A percentile compares a stretch with the other conserved stretches of the same genome.
Conservation (phyloP, 2,888 invertebrate species). For the Tenthredo distinguenda region DNA sequence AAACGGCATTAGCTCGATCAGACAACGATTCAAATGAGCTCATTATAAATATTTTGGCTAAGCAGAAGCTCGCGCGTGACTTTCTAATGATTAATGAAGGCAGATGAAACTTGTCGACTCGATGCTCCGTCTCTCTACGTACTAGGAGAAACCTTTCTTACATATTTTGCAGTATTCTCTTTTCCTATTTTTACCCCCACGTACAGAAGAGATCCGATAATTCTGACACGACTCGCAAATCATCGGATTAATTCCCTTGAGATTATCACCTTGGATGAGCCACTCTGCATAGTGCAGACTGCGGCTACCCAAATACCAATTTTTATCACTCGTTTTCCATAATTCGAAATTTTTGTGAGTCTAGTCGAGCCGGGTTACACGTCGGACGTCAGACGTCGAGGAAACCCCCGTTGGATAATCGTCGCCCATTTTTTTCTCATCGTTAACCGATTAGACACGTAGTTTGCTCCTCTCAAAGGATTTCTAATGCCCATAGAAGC, state of each 20-base stretch:
- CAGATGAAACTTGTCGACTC: conserved; percentile 44
- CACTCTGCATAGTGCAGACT: background rate
- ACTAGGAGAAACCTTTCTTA: background rate
- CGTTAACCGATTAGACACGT: conserved; percentile 68
- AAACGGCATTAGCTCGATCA: conserved; percentile 70
- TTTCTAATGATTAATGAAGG: conserved; percentile 66
- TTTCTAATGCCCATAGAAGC: conserved; percentile 15
- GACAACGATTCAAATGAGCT: conserved; percentile 74
- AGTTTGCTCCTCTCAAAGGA: conserved; percentile 23
- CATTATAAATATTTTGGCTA: conserved; percentile 70
- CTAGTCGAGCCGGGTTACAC: background rate
- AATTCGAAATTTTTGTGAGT: background rate
- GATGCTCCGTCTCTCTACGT: background rate
- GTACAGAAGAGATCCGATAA: background rate
- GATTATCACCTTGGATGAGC: background rate
- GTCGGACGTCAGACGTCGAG: background rate
- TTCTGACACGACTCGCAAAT: conserved; percentile 22
- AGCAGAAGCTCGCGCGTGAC: conserved; percentile 63
- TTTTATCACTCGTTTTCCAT: conserved; percentile 1
- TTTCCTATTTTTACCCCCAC: background rate
- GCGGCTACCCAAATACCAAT: background rate
- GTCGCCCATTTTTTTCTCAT: conserved; percentile 65
- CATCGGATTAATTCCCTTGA: background rate
- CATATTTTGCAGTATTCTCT: background rate
- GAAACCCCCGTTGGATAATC: conserved; percentile 56